Conservation (phyloP, 92 coral and sea anemone genomes). For the Bergia puertoricense region DNA sequence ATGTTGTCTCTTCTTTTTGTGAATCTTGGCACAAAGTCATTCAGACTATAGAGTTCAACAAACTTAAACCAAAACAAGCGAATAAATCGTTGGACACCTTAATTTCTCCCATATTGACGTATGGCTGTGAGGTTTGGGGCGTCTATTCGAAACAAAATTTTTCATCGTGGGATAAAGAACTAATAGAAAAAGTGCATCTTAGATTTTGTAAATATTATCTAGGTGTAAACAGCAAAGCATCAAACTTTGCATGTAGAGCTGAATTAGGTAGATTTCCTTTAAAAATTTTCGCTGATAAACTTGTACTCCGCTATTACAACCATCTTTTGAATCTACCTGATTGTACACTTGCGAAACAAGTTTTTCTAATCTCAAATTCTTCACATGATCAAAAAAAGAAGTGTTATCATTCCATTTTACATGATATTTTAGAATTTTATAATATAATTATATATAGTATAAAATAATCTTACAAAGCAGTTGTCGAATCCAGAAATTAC, state of each 20-base stretch:
- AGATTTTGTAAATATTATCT: conserved; percentile 50
- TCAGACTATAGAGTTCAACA: conserved; percentile 15
- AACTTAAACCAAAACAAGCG: conserved; percentile 27
- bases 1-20: not conserved
- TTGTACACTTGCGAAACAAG: conserved; percentile 43
- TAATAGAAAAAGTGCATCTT: conserved; percentile 50
- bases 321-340: conserved; percentile 37
- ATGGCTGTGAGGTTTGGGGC: conserved; percentile 54
- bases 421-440: no score
- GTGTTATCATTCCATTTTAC: no score
- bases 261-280: conserved; percentile 57
- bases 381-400: not conserved
- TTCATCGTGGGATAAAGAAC: conserved; percentile 48
- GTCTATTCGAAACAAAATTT: conserved; percentile 34
- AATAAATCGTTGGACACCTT: conserved; percentile 14
- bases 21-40: not conserved
- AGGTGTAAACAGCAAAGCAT: conserved; percentile 55
- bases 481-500: no score
- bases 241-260: conserved; percentile 48
- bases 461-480: no score
- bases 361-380: conserved; percentile 22
- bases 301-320: conserved; percentile 27
- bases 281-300: conserved; percentile 30
- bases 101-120: conserved; percentile 46
- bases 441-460: no score